Percentiles rank a stretch among this genome's conserved stretches.
phyloP scores from a whole-genome alignment of 1,140 invertebrate species.

The Trichoplusia ni region DNA sequence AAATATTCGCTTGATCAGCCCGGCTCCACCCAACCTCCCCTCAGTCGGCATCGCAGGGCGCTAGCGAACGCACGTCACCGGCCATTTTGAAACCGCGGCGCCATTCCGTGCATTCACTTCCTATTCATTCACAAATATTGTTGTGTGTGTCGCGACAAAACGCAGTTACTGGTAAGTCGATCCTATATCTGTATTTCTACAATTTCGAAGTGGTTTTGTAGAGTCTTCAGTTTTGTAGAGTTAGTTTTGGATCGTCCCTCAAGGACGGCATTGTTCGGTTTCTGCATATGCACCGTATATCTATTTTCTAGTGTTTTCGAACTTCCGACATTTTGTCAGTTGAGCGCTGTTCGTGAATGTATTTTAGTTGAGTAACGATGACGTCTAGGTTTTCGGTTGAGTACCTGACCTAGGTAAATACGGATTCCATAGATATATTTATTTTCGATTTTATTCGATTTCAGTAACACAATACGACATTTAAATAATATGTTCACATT shows the following conservation, averaged over 20 bases:
- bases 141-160: conserved; percentile 1
- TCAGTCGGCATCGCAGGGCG: conserved; percentile 59
- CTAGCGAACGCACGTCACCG: conserved; percentile 51
- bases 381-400: conserved; percentile 2
- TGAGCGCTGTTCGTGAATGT: neutral
- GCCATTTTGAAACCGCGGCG: conserved; percentile 59
- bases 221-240: no score
- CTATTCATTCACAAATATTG: conserved; percentile 38
- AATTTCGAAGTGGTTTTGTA: neutral
- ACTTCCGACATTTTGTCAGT: neutral
- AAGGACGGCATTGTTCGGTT: conserved; percentile 50
- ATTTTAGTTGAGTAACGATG: neutral
- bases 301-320: no score
- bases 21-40: conserved; percentile 51
- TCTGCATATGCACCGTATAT: neutral
- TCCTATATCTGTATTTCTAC: neutral
- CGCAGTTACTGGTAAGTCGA: conserved; percentile 24
- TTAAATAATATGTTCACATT: no score
- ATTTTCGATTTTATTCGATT: neutral
- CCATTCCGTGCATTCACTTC: conserved; percentile 58
- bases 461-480: no score
- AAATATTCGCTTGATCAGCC: conserved; percentile 32
- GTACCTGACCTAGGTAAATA: conserved; percentile 16
- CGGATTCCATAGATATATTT: no score
- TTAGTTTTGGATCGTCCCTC: conserved; percentile 31